Base-by-base conservation (phyloP, 2,113 vertebrate genomes). In the Rafetus swinhoei region DNA sequence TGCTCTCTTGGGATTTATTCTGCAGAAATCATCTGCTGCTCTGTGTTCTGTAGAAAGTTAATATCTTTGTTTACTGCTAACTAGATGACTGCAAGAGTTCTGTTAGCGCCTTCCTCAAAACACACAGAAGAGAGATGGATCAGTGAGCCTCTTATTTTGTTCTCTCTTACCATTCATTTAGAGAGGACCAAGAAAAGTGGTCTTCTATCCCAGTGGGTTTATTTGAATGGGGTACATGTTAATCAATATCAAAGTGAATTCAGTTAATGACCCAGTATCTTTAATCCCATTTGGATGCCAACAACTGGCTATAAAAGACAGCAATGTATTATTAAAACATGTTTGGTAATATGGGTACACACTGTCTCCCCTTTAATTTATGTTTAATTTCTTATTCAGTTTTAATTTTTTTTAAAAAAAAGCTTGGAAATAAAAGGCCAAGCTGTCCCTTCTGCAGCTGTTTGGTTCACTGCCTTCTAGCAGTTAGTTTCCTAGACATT, bases 161-260 rank as follows among this genome's bases (percentile, higher is more conserved):
- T 94, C 54, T 22, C 53, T 90, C 24, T 6, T 54, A 56, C 84
- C 89, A 55, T 57, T 45, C 93, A 90, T 55, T 55, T 89, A 76
- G 54, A 92, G 91, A 80, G 54, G 90, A 82, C 45, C 84, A 95
- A 59, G 76, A n/a, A 14, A 86, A 84, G 52, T n/a, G 92, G 76
- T 14, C 54, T 86, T 93, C 91, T 83, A 55, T 94, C 57, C 86
- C 82, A 85, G 74, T 55, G 84, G 45, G 19, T 93, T 93, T 94
- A 84, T 95, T 97, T 96, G 97, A 96, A 95, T 84, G 62, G 81
- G 81, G 93, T 94, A 45, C 87, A 90, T 77, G 91, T 93, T 94
- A 95, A 79, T 95, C 80, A 92, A 95, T 94, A 79, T 95, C 80
- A 92, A 95, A 92, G 93, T 90, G 82, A 82, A 86, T 96, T 95